Evolutionary conservation across 35 echinoderm and acorn worm genomes (phyloP), one percentile per base, ranked within the genome.

Genomic region (Ophiothrix spiculata): DNA sequence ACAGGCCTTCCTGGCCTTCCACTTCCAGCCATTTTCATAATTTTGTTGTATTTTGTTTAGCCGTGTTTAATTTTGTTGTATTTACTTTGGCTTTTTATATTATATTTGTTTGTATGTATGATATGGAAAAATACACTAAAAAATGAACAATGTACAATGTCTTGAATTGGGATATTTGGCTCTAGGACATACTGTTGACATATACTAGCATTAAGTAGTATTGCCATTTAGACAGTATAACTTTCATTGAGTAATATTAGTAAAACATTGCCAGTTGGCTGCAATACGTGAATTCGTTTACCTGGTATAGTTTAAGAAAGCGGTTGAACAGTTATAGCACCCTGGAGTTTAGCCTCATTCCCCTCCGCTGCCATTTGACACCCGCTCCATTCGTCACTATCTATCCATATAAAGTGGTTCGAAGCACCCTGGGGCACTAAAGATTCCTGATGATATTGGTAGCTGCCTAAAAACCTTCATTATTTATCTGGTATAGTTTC

Each of bases 261-360:
- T n/a, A n/a, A n/a, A n/a, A n/a, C n/a, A 15, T 60, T 60, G 13
- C 13, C n/a, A 15, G 13, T 60, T 60, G 56, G 13, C n/a, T n/a
- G n/a, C n/a, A n/a, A n/a, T n/a, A n/a, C 28, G 14, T 36, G 31
- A 64, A 29, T 56, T 75, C 39, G 32, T 46, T 93, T 86, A 96
- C 93, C 93, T 86, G 64, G 75, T n/a, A 96, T 88, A 35, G 86
- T 90, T 49, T 80, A 77, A 14, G 93, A 81, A 54, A 91, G 84
- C 14, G 93, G 93, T 31, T 96, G 93, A 81, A 96, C 78, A 12
- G 93, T 96, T 41, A 96, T 96, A 87, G 93, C 93, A 77, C 93
- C 93, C 93, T 96, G 90, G 80, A 96, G 34, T 32, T 88, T 77
- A 37, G 77, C 76, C 75, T 92, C 86, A 33, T 96, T 88, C 82